phyloP scores from a whole-genome alignment of 2,113 vertebrate genomes.

The Gyps fulvus region DNA sequence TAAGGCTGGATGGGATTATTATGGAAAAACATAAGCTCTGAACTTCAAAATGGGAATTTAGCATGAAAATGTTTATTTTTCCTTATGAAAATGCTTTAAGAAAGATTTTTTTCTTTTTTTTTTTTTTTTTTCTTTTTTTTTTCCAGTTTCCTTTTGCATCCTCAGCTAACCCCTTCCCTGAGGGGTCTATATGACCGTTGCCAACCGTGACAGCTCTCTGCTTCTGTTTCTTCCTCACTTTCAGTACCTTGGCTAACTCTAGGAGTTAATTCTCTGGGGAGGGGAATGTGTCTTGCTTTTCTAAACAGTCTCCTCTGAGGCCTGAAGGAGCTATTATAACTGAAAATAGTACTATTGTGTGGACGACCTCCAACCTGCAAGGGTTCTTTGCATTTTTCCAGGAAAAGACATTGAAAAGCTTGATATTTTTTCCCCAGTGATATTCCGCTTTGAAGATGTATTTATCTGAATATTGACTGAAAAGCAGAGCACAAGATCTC shows the following conservation, averaged over 20 bases:
- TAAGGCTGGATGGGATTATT: neutral
- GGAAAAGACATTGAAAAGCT: constrained; percentile 1
- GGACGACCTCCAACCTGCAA: neutral
- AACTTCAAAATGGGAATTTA: neutral
- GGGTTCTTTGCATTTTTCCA: neutral
- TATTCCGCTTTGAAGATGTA: neutral
- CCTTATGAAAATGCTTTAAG: neutral
- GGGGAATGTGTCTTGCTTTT: neutral
- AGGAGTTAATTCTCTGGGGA: neutral
- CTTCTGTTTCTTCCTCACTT: neutral
- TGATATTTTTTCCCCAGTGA: neutral
- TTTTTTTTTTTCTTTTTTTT: neutral
- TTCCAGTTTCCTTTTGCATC: neutral
- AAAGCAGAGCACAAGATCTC: neutral
- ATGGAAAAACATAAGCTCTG: neutral
- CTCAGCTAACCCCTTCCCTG: neutral
- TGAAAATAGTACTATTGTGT: neutral
- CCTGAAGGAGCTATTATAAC: neutral
- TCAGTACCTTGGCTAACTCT: neutral
- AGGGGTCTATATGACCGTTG: neutral
- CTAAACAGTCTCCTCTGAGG: neutral
- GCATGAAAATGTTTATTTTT: neutral
- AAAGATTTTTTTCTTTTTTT: neutral
- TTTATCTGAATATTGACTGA: constrained; percentile 30
- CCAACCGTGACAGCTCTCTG: neutral